Percentiles rank a stretch among this genome's conserved stretches.
These are phyloP conservation scores for Sciurus niger DNA, from an alignment of 2,113 vertebrate species.

Conservation along the genomic window DNA sequence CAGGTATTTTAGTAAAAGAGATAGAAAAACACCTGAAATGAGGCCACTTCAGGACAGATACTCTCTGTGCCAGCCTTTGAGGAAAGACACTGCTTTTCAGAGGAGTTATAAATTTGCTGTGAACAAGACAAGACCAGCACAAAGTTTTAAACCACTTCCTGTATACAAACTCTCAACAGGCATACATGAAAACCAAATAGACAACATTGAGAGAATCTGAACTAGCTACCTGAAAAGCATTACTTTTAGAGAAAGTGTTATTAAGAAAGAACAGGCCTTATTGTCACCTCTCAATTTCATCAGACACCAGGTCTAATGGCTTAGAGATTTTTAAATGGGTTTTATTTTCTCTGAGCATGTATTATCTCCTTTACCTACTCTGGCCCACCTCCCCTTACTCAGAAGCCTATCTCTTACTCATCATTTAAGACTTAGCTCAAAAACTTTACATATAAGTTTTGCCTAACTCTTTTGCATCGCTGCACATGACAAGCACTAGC, in stretches of 20 bases:
- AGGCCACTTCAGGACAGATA: constrained; percentile 43
- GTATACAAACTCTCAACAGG: background rate
- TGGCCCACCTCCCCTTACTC: background rate
- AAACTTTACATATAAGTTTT: background rate
- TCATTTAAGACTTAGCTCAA: background rate
- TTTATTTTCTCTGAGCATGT: background rate
- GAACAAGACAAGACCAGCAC: constrained; percentile 61
- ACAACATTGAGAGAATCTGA: constrained; percentile 48
- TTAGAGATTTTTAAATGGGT: constrained; percentile 17
- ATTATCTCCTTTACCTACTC: background rate
- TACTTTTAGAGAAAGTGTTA: background rate
- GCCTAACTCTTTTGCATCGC: background rate
- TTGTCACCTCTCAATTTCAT: background rate
- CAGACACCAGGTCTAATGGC: background rate
- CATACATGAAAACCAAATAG: constrained; percentile 46
- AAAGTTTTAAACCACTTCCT: constrained; percentile 67
- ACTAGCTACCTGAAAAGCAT: constrained; percentile 39
- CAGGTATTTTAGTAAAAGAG: constrained; percentile 61
- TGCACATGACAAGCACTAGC: background rate
- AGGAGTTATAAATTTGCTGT: constrained; percentile 58
- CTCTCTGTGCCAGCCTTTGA: constrained; percentile 43
- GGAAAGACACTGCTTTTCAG: constrained; percentile 51
- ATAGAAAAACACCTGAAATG: constrained; percentile 40
- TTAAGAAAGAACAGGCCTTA: background rate
- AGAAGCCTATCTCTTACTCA: background rate